Evolutionary conservation across 2,797 vertebrate genomes (phyloP), one percentile per base, ranked within the genome.

Genomic region (Sebastes trivittatus): DNA sequence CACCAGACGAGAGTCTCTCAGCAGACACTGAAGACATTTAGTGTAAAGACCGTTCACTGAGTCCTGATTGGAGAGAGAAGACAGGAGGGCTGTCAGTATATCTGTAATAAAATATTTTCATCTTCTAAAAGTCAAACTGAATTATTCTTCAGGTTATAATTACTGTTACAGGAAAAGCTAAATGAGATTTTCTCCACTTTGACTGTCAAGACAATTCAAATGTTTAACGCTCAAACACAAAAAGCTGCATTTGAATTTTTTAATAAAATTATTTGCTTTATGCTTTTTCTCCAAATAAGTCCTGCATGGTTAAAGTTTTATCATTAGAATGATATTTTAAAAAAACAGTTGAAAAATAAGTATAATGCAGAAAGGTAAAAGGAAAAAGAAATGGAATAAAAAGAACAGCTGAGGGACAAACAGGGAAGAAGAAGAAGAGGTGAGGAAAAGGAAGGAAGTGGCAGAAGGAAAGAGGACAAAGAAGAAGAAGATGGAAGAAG

Each of bases 1-100:
- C 95, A 99, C 98, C 97, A 98, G 93, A 63, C 96, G 97, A 0
- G 98, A 97, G 90, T 99, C 98, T 90, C 97, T 96, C 89, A 99
- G 86, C 76, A 99, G 96, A 90, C 97, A 97, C 95, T 99, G 98
- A 68, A 99, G 97, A 94, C 98, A 99, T 96, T 96, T 98, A 78
- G 97, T 98, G 91, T 98, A 99, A 61, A 99, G 96, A 29, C 96
- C 95, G 62, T 96, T 98, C 68, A 98, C 97, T 0, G 96, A 96
- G 93, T 99, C 98, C 98, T 99, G 81, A 13, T 49, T 22, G 20
- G 74, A 74, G 42, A 75, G 32, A 77, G 54, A 81, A n/a, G 10
- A 82, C 42, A 52, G 49, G 14, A 10, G 18, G 49, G 9, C 49
- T n/a, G 49, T 52, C 49, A 52, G 49, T n/a, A 52, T n/a, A n/a